Conservation (phyloP, 92 coral and sea anemone genomes). For the Epizoanthus illoricatus region DNA sequence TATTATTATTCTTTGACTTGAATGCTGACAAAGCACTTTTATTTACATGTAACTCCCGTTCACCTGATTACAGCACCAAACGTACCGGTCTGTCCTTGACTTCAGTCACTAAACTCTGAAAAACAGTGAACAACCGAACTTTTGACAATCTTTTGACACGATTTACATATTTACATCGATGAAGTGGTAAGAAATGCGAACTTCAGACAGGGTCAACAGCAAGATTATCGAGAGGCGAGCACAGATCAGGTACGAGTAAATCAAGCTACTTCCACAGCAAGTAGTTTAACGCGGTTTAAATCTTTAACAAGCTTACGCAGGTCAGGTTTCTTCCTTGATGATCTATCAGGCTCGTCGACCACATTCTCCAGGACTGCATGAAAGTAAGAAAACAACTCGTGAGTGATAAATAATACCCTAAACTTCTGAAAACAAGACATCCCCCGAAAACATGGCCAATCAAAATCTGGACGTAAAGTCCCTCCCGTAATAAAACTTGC, state of each 20-base stretch:
- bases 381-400: background rate
- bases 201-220: background rate
- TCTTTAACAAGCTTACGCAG: conserved; percentile 87
- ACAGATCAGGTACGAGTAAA: background rate
- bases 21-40: background rate
- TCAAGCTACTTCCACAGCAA: conserved; percentile 51
- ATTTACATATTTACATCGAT: conserved; percentile 20
- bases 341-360: conserved; percentile 40
- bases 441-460: too few relatives aligned
- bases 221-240: background rate
- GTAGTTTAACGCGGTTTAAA: conserved; percentile 61
- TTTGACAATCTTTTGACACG: background rate
- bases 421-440: too few relatives aligned
- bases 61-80: background rate
- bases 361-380: conserved; percentile 77
- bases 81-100: background rate
- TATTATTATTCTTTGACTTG: too few relatives aligned
- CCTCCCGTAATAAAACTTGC: too few relatives aligned
- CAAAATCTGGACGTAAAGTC: too few relatives aligned
- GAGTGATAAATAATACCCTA: background rate
- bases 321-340: conserved; percentile 64
- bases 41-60: background rate
- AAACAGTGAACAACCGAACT: background rate
- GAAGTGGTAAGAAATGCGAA: background rate
- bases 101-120: background rate